These are phyloP conservation scores for Periophthalmodon schlosseri DNA, from an alignment of 2,113 vertebrate genomes.

Conservation along the genomic window DNA sequence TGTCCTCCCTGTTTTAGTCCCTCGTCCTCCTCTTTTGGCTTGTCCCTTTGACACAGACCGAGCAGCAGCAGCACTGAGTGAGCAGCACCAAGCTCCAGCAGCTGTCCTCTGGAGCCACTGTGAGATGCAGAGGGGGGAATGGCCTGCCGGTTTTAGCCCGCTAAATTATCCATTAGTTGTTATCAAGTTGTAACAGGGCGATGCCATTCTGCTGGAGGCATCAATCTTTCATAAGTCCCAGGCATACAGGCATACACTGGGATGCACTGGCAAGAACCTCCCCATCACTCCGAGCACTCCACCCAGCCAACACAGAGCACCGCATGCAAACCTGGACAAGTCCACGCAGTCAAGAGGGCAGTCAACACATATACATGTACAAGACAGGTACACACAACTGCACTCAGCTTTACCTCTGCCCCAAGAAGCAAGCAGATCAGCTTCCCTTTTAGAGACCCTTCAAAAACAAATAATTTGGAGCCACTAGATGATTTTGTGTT, in stretches of 20 bases:
- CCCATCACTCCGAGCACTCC: conserved; percentile 39
- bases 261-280: conserved; percentile 78
- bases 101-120: conserved; percentile 56
- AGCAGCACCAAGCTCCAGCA: conserved; percentile 44
- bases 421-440: conserved; percentile 41
- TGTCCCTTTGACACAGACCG: conserved; percentile 37
- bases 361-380: conserved; percentile 58
- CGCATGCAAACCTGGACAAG: conserved; percentile 62
- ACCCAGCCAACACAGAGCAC: conserved; percentile 30
- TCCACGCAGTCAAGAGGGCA: conserved; percentile 34
- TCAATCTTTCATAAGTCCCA: conserved; percentile 96
- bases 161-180: conserved; percentile 98
- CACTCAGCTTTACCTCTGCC: conserved; percentile 62
- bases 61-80: conserved; percentile 23
- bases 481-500: conserved; percentile 34
- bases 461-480: conserved; percentile 40
- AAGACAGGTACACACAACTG: conserved; percentile 62
- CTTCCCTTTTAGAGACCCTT: conserved; percentile 7
- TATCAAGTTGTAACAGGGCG: conserved; percentile 96
- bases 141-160: conserved; percentile 84
- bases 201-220: conserved; percentile 91
- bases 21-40: conserved; percentile 18
- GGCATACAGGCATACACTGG: conserved; percentile 77
- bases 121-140: conserved; percentile 37
- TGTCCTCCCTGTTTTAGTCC: conserved; percentile 17